A percentile compares a stretch with the other conserved stretches of the same genome.
phyloP scores from a whole-genome alignment of 2,113 vertebrate genomes.

The Hypocryptadius cinnamomeus region DNA sequence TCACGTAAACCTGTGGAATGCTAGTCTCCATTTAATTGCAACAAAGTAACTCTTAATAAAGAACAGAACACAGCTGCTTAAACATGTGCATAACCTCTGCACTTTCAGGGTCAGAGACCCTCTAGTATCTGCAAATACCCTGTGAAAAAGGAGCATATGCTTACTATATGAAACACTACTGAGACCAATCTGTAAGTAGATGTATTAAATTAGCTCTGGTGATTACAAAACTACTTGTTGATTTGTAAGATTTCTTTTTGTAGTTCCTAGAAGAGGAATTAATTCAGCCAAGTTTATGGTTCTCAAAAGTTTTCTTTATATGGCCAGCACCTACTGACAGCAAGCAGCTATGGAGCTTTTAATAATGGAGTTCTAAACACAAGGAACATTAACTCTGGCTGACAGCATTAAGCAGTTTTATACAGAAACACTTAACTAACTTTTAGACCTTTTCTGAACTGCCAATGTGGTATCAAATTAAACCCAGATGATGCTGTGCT shows the following conservation, averaged over 20 bases:
- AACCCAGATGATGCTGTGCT: background rate
- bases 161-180: background rate
- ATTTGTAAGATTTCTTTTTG: background rate
- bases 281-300: background rate
- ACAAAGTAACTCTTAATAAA: background rate
- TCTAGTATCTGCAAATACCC: background rate
- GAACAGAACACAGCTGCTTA: background rate
- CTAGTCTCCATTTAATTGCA: background rate
- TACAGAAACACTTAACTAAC: background rate
- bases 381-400: background rate
- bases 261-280: background rate
- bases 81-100: background rate
- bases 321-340: background rate
- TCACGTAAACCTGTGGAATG: background rate
- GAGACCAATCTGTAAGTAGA: background rate
- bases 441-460: background rate
- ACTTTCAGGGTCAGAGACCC: background rate
- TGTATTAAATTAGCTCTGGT: background rate
- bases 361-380: background rate
- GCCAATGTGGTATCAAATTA: background rate
- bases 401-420: background rate
- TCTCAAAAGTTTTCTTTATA: background rate
- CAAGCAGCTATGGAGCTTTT: background rate
- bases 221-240: background rate
- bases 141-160: background rate